Base-by-base conservation (phyloP, 2,888 invertebrate genomes). In the Elgonia sp. region DNA sequence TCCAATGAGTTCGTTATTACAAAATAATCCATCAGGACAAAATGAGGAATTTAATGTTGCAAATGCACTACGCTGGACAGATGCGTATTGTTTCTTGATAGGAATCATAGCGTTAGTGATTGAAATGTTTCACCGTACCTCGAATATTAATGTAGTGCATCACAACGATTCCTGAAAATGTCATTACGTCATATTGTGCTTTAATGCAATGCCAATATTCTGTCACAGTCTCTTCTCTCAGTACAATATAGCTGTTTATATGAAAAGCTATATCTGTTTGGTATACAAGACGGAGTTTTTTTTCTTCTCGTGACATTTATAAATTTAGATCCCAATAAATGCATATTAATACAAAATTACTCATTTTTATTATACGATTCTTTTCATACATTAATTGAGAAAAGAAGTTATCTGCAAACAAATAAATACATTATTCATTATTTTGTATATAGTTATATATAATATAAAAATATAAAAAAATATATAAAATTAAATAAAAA, bases 121-220 rank as follows among this genome's bases (percentile, higher is more conserved):
- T 85, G 69, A 85, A 80, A 80, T 69, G 60, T 69, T 80, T 73
- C 80, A 62, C 37, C 53, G 12, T 75, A 57, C 16, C 79, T 57
- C 14, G 29, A 39, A 75, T 85, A 75, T 72, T 79, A 83, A 72
- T 77, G 21, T 69, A 69, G 67, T 67, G 62, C 73, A 62, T 79
- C 69, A 67, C 53, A 73, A 60, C 75, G 80, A 73, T 79, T 73
- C 72, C 57, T 73, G 84, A 75, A 80, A 85, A 80, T 69, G 80
- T 75, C 80, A 80, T 85, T 73, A 80, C 75, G 67, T 85, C n/a
- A 85, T 46, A 67, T 73, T 80, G 62, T 50, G 73, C 55, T 85
- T 84, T 84, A 84, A 79, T 67, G 57, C 57, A 67, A 73, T 80
- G 79, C 73, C 79, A 73, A 73, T 79, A 84, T 84, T 79, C 77